Conservation (phyloP, 2,888 invertebrate species). For the Zhuqinia jingwanae region DNA sequence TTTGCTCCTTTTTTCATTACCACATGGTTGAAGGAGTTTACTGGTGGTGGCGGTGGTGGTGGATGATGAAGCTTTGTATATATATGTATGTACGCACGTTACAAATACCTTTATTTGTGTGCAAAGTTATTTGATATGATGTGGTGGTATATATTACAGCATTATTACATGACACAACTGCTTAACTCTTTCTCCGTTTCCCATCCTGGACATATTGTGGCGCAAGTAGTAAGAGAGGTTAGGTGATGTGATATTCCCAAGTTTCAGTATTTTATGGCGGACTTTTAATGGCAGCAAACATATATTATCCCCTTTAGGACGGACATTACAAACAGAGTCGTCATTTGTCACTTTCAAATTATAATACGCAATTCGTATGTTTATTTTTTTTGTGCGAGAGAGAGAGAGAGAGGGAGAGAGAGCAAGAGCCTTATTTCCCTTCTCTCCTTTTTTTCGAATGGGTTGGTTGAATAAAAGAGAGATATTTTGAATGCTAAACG, state of each 20-base stretch:
- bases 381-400: background rate
- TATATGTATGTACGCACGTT: background rate
- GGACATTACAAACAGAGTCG: conserved; percentile 46
- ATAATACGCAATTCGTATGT: conserved; percentile 35
- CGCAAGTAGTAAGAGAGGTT: too few relatives aligned
- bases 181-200: background rate
- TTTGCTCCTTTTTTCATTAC: background rate
- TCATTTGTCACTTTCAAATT: conserved; percentile 68
- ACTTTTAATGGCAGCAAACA: conserved; percentile 57
- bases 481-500: conserved; percentile 13
- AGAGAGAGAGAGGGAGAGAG: too few relatives aligned
- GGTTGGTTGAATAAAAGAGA: background rate
- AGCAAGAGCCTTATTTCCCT: too few relatives aligned
- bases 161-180: background rate
- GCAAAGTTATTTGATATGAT: too few relatives aligned
- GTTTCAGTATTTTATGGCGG: conserved; percentile 41
- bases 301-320: conserved; percentile 51
- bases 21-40: background rate
- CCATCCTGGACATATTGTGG: background rate
- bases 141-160: background rate
- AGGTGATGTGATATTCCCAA: conserved; percentile 6
- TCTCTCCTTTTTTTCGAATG: too few relatives aligned
- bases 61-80: too few relatives aligned
- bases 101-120: background rate
- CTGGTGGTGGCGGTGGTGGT: too few relatives aligned